Conservation (phyloP, 2,888 invertebrate genomes). For the Minunthozetes semirufus region DNA sequence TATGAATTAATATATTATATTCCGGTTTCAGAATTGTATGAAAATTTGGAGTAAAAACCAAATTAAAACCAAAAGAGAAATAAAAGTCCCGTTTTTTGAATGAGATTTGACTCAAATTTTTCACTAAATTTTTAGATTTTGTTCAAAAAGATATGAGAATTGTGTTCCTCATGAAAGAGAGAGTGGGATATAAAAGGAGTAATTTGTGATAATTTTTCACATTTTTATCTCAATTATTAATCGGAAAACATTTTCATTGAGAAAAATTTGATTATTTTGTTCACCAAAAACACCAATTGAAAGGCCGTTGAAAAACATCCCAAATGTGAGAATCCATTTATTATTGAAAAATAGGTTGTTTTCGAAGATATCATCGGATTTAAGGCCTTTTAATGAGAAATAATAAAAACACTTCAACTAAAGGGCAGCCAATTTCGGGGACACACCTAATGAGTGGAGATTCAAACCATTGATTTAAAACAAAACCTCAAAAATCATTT, state of each 20-base stretch:
- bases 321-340: background rate
- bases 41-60: too few species aligned
- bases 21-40: too few species aligned
- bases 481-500: too few species aligned
- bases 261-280: background rate
- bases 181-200: too few species aligned
- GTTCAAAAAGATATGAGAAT: too few species aligned
- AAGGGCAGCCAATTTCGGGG: background rate
- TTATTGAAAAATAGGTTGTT: background rate
- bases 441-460: background rate
- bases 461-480: background rate
- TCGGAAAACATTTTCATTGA: background rate
- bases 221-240: background rate
- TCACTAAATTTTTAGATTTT: too few species aligned
- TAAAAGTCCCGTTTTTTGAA: too few species aligned
- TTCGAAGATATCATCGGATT: background rate
- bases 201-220: background rate
- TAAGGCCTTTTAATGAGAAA: background rate
- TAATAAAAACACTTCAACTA: background rate
- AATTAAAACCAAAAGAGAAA: too few species aligned
- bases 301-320: too few species aligned
- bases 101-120: too few species aligned
- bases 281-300: background rate
- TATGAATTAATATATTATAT: too few species aligned
- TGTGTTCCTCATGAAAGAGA: too few species aligned